Evolutionary conservation across 1,140 invertebrate species (phyloP).

Genomic region (Leptestheria dahalacensis): DNA sequence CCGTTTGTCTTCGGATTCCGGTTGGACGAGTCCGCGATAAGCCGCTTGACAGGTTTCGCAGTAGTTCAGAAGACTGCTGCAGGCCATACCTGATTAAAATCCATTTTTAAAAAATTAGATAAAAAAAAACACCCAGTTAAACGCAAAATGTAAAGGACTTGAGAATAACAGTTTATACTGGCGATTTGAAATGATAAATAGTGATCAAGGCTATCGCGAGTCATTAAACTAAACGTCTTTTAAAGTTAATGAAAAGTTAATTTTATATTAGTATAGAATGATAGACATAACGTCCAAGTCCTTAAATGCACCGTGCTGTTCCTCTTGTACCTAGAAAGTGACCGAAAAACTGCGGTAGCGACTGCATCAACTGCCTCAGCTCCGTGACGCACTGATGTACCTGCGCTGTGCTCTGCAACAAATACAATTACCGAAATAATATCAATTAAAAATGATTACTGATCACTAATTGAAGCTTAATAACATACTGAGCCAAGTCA

Average conservation of each 20-base stretch:
- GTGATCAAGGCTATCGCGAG: no score
- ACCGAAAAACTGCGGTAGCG: slow-evolving; percentile 52
- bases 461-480: no score
- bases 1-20: slow-evolving; percentile 59
- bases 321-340: slow-evolving; percentile 38
- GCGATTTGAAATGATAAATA: no score
- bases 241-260: no score
- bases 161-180: no score
- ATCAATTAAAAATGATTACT: neutral
- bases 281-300: no score
- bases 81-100: slow-evolving; percentile 33
- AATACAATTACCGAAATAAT: neutral
- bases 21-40: slow-evolving; percentile 59
- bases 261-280: no score
- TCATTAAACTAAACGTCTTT: no score
- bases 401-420: slow-evolving; percentile 46
- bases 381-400: slow-evolving; percentile 54
- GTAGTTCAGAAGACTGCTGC: slow-evolving; percentile 52
- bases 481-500: no score
- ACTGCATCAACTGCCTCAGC: slow-evolving; percentile 47
- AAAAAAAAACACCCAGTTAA: neutral
- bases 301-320: neutral
- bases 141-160: no score
- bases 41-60: slow-evolving; percentile 56
- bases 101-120: neutral